A percentile compares a stretch with the other conserved stretches of the same genome.
These are phyloP conservation scores for Catagonus wagneri DNA, from an alignment of 2,113 vertebrate genomes.

Conservation along the genomic window DNA sequence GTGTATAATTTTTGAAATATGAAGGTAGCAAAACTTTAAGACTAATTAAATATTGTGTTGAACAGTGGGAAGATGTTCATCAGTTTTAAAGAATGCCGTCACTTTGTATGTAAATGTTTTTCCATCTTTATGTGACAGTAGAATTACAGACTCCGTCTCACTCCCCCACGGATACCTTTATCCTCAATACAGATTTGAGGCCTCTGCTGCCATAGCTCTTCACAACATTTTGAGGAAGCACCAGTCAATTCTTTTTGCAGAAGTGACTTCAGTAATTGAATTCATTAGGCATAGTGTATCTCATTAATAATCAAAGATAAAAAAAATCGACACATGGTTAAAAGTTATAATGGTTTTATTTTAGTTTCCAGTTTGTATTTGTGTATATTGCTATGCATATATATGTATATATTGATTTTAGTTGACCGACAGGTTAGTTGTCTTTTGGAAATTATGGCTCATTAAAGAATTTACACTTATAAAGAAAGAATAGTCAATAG, in stretches of 20 bases:
- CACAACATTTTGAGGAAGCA: conserved; percentile 1
- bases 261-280: neutral
- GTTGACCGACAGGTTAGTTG: neutral
- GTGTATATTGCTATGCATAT: neutral
- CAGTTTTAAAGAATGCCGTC: neutral
- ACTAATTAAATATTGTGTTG: conserved; percentile 21
- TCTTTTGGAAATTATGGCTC: conserved; percentile 8
- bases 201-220: neutral
- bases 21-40: neutral
- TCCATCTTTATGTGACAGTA: neutral
- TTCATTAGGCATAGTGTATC: neutral
- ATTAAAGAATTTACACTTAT: neutral
- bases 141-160: neutral
- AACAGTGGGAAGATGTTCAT: neutral
- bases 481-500: neutral
- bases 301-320: conserved; percentile 11
- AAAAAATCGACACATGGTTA: neutral
- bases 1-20: neutral
- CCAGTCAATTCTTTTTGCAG: neutral
- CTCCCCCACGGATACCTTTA: neutral
- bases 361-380: neutral
- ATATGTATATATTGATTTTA: neutral
- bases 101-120: neutral
- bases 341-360: neutral
- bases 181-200: neutral